Evolutionary conservation across 2,888 invertebrate genomes (phyloP), one percentile per base, ranked within the genome.

Genomic region (Leucania comma): DNA sequence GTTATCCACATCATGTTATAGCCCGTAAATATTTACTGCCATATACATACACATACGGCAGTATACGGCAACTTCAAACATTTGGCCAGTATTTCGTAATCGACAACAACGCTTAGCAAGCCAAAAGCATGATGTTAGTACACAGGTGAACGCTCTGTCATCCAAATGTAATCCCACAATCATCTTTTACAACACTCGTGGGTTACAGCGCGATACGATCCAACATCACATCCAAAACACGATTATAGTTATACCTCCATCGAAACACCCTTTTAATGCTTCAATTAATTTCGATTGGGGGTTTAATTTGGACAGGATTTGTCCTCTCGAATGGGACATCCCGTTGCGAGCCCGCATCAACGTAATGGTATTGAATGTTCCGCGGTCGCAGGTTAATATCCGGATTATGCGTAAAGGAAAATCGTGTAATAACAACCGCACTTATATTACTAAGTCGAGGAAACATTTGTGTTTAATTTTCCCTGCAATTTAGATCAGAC

Each of bases 241-340:
- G 75, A 62, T 79, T 79, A 65, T 64, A 79, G 64, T 68, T 73
- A 73, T 80, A 83, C 80, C 72, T 74, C 61, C 71, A 73, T 73
- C 86, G 78, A 72, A 84, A 72, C 80, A 81, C 82, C 86, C 84
- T 79, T 90, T 90, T 88, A 87, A 90, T 87, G 88, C 87, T 85
- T 88, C 89, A 91, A 90, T 92, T 91, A 91, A 91, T 91, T 89
- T 87, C 82, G 90, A 89, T 89, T 87, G 87, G 81, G 88, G 88
- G 83, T 89, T 89, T 87, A 90, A 91, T 90, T 91, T 89, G 85
- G 87, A 86, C 86, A 86, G 88, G 88, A 90, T 91, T 90, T 88
- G 87, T 84, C 87, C 87, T 86, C 83, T 88, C 84, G 85, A 88
- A 85, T 86, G 86, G 86, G 87, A 84, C 75, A 83, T 81, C 82